phyloP scores from a whole-genome alignment of 1,140 invertebrate species.

The Varroa destructor region DNA sequence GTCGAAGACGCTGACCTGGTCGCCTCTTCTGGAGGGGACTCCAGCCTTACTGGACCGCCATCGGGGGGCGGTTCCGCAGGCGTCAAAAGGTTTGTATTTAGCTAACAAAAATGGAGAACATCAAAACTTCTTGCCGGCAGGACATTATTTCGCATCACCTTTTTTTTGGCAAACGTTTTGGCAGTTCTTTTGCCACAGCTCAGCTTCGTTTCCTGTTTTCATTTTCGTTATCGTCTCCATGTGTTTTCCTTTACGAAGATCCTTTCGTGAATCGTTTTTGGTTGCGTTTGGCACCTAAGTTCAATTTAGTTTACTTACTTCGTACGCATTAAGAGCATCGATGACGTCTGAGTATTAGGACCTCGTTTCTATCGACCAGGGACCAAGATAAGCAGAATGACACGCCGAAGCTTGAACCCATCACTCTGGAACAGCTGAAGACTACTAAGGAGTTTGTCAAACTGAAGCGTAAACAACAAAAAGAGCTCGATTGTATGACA shows the following conservation, averaged over 20 bases:
- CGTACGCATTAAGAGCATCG: constrained; percentile 23
- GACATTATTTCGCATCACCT: too few species aligned
- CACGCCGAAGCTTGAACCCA: constrained; percentile 69
- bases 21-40: constrained; percentile 23
- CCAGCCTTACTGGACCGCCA: constrained; percentile 14
- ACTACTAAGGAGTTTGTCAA: constrained; percentile 88
- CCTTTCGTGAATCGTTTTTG: not conserved
- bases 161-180: too few species aligned
- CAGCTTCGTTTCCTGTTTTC: too few species aligned
- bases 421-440: constrained; percentile 74
- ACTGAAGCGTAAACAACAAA: constrained; percentile 86
- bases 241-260: too few species aligned
- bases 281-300: constrained; percentile 12
- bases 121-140: too few species aligned
- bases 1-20: constrained; percentile 60
- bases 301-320: not conserved
- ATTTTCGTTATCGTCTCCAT: too few species aligned
- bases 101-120: too few species aligned
- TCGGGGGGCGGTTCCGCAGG: constrained; percentile 24
- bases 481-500: constrained; percentile 77
- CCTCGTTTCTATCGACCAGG: constrained; percentile 27
- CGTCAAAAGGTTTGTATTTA: constrained; percentile 18
- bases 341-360: constrained; percentile 26
- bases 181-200: too few species aligned
- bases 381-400: constrained; percentile 37